Evolutionary conservation across 2,888 invertebrate species (phyloP), one percentile per base, ranked within the genome.

Genomic region (Amiota communis): DNA sequence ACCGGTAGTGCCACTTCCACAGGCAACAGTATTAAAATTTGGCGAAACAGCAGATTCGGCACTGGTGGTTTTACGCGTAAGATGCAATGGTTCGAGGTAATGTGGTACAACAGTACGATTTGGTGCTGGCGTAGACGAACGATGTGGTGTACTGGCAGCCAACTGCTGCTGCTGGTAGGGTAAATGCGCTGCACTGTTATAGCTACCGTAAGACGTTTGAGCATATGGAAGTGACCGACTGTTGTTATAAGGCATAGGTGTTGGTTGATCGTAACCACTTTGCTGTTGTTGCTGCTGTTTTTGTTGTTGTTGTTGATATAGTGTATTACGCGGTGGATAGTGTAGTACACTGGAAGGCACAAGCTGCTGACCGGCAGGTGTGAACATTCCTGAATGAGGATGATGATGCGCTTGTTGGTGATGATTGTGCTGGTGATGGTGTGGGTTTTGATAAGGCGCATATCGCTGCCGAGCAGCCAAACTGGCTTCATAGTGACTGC

Each of bases 271-370:
- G 47, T 82, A 84, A 72, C 70, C 72, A 23, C 48, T 74, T 70
- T 11, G 17, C 6, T 36, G 36, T 36, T 36, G 36, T 6, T 36
- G 36, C 36, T 36, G 23, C 3, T 23, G n/a, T n/a, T n/a, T n/a
- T n/a, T n/a, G 36, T 36, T 36, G 36, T 36, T 36, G 36, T 36
- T 36, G 36, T 13, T 49, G 51, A 57, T 70, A 48, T 61, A 74
- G 10, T 72, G 11, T 59, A 23, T 13, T 15, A 12, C n/a, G 23
- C 15, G 70, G 70, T 46, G 88, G 87, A 76, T 88, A 88, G 72
- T 87, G 88, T 23, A 88, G 77, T 61, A 87, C 86, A 70, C 87
- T 87, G 57, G 88, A 85, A 63, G 88, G 87, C 69, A 86, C 78
- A 70, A 85, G 78, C 74, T 85, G 87, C 67, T 86, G 87, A 2